Conservation (phyloP, 2,113 vertebrate genomes). For the Saguinus midas region DNA sequence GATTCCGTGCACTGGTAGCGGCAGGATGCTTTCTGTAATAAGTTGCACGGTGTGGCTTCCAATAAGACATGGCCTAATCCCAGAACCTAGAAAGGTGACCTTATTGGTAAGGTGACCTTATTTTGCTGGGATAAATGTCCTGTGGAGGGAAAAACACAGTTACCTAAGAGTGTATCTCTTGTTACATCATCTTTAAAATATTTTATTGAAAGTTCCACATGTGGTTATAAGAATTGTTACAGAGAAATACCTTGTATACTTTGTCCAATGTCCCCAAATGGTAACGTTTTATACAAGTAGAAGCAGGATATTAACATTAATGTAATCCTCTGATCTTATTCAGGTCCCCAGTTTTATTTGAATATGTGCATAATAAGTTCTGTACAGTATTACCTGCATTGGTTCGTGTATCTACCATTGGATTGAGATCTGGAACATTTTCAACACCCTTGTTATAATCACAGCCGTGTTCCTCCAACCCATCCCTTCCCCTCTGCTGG, state of each 20-base stretch:
- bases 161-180: neutral
- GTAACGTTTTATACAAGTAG: neutral
- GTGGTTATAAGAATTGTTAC: neutral
- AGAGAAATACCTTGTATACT: neutral
- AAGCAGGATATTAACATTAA: neutral
- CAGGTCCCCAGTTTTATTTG: neutral
- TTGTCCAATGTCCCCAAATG: neutral
- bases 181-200: neutral
- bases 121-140: too few species aligned
- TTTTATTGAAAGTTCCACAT: neutral
- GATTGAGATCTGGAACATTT: neutral
- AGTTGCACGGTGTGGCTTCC: neutral
- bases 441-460: neutral
- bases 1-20: neutral
- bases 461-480: neutral
- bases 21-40: neutral
- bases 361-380: neutral
- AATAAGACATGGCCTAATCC: neutral
- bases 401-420: neutral
- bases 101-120: neutral
- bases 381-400: neutral
- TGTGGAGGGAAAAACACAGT: neutral
- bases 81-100: neutral
- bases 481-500: neutral
- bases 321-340: neutral